phyloP scores from a whole-genome alignment of 2,797 vertebrate genomes.

The Mus caroli region DNA sequence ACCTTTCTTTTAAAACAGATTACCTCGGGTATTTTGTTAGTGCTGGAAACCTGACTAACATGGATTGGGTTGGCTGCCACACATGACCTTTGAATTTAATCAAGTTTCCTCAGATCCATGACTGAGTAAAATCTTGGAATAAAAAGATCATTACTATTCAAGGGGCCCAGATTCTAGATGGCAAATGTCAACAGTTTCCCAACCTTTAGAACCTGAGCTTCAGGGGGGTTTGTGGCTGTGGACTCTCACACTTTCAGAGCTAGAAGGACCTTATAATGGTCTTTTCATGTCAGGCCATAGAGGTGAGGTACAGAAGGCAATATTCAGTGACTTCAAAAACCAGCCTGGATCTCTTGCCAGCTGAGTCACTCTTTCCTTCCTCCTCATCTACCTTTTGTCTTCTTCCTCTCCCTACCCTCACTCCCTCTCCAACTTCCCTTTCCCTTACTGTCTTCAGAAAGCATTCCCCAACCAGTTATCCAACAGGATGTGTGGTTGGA shows the following conservation, averaged over 20 bases:
- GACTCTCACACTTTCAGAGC: not conserved
- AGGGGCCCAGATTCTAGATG: not conserved
- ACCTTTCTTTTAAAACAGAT: not conserved
- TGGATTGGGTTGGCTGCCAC: not conserved
- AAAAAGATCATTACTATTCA: not conserved
- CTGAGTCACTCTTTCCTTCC: not conserved
- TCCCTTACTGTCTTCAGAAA: slow-evolving; percentile 69
- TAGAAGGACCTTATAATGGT: not conserved
- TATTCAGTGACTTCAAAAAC: not conserved
- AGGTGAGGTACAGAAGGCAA: not conserved
- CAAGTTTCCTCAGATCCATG: not conserved
- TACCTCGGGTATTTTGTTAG: not conserved
- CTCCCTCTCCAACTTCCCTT: not conserved
- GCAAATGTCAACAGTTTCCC: not conserved
- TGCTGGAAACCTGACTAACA: not conserved
- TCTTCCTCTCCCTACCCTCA: not conserved
- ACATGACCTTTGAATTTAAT: not conserved
- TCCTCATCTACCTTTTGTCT: too few species aligned
- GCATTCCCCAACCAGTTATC: slow-evolving; percentile 80
- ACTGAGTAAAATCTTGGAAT: slow-evolving; percentile 1
- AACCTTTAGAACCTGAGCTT: not conserved
- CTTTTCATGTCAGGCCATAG: not conserved
- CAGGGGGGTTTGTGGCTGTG: not conserved
- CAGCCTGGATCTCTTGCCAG: not conserved
- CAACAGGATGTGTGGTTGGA: slow-evolving; percentile 45